Evolutionary conservation across 2,113 vertebrate genomes (phyloP), one percentile per base, ranked within the genome.

Genomic region (Corythoichthys haematopterus): DNA sequence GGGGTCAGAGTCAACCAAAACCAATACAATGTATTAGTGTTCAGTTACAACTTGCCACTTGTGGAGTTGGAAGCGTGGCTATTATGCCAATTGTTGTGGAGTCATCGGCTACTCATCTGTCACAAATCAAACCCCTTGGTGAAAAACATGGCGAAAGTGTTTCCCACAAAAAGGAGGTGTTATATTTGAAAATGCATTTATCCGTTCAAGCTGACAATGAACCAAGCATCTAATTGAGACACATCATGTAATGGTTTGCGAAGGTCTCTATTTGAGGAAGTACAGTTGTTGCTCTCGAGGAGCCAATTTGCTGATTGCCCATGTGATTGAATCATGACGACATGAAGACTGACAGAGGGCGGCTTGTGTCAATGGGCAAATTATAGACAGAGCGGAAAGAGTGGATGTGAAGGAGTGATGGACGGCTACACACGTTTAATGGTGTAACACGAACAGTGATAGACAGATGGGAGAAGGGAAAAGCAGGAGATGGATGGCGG

Each of bases 361-460:
- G 68, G 72, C 58, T 36, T 67, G 47, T 64, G 75, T 76, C 73
- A 75, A 77, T 69, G 51, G 59, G 69, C 67, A 68, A 66, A 83
- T 72, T 74, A 73, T 46, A 59, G 28, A 48, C 56, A 60, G 40
- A 51, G 69, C 65, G 51, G 50, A 72, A 73, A 77, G 56, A 76
- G 71, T 57, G 67, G 64, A 71, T 66, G 9, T 36, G 16, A 76
- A 77, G 66, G 65, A 70, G 45, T 69, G 81, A 84, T 76, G 62
- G 73, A 82, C 72, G 66, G 72, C 51, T 64, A 63, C 47, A 8
- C 13, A 51, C 76, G 63, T 81, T 55, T 68, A 74, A 79, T 61
- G 68, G 67, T 73, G 77, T 78, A 57, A 70, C 71, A 16, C 68
- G 71, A 70, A 81, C 73, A 65, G 35, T 80, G 82, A 84, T 78